phyloP scores from a whole-genome alignment of 2,113 vertebrate genomes.

The Chamaea fasciata region DNA sequence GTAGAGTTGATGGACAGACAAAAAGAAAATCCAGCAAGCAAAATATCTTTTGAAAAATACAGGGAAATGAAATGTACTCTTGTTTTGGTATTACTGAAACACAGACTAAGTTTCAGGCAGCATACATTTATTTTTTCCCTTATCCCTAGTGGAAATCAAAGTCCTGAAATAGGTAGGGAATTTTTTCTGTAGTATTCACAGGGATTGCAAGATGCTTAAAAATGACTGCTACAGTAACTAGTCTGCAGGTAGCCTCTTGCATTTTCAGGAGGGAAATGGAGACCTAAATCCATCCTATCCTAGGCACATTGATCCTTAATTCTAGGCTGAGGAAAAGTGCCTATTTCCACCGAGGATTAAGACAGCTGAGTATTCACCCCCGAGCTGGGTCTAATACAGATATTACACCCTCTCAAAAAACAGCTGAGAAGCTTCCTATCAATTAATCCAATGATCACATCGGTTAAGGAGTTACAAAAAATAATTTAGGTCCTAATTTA shows the following conservation, averaged over 20 bases:
- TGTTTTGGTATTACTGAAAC: neutral
- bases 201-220: neutral
- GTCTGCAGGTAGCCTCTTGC: neutral
- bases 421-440: neutral
- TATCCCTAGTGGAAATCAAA: neutral
- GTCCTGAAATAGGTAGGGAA: neutral
- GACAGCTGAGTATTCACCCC: neutral
- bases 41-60: neutral
- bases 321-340: neutral
- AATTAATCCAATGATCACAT: neutral
- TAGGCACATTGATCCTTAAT: neutral
- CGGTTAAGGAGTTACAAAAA: neutral
- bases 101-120: neutral
- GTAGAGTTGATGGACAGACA: neutral
- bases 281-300: neutral
- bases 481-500: neutral
- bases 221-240: neutral
- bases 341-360: neutral
- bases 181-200: neutral
- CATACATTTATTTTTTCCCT: neutral
- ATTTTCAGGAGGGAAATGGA: neutral
- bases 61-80: neutral
- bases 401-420: neutral
- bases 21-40: neutral
- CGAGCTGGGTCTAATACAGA: neutral